Evolutionary conservation across 2,113 vertebrate species (phyloP), one percentile per base, ranked within the genome.

Genomic region (Pipa parva): DNA sequence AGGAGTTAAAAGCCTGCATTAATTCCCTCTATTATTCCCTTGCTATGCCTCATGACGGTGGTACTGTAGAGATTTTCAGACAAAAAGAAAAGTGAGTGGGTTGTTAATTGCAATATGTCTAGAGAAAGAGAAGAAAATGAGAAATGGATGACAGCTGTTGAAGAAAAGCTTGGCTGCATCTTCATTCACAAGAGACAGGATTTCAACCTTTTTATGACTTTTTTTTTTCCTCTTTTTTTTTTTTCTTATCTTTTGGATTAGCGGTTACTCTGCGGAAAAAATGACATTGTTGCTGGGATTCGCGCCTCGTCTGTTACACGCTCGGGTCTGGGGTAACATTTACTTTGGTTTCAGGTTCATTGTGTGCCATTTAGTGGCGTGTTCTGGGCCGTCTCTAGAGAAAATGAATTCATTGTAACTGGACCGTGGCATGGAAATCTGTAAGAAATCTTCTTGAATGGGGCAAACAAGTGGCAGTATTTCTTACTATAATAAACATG

Each of bases 51-150:
- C 57, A 70, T 54, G 58, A 45, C 33, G 57, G 66, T 54, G 49
- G 48, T 42, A 70, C 57, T 70, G 58, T 54, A 70, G 66, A 70
- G 66, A 70, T 26, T 70, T 70, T 70, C 66, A 70, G 66, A 61
- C 66, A 70, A 70, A 70, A 58, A 51, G 36, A 63, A 59, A 67
- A 70, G 58, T 70, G 66, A 54, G 66, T 70, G 66, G 66, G 66
- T 54, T 61, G 66, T 70, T 70, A 70, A 70, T 70, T 70, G 66
- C 66, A 70, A 70, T 70, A 70, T 70, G 66, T 70, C 66, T 70
- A 70, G 58, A 70, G 54, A 54, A 59, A 49, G 61, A 58, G 66
- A 70, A 58, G 66, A 54, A 70, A 70, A 70, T 70, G 60, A 70
- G 66, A 61, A 70, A 50, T 70, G 57, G 51, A 60, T 70, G 66